These are phyloP conservation scores for Phallusia fumigata DNA, from an alignment of 23 tunicate genomes.

Conservation along the genomic window DNA sequence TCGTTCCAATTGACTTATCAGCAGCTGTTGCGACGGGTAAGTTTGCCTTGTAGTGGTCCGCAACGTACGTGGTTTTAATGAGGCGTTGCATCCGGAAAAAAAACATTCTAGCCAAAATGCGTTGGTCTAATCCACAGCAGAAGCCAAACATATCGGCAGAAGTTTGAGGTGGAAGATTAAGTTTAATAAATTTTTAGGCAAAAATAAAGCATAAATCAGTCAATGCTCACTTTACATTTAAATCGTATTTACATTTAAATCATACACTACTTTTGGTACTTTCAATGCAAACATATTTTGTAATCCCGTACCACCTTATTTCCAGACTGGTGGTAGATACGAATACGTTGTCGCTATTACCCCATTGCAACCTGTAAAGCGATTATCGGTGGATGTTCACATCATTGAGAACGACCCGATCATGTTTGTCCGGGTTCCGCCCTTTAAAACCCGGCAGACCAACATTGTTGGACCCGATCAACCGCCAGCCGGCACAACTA, in stretches of 20 bases:
- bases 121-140: too few species aligned
- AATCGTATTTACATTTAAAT: too few species aligned
- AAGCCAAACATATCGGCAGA: too few species aligned
- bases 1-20: slow-evolving; percentile 71
- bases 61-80: too few species aligned
- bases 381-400: slow-evolving; percentile 55
- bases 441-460: slow-evolving; percentile 69
- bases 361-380: slow-evolving; percentile 76
- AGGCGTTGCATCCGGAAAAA: too few species aligned
- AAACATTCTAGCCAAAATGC: too few species aligned
- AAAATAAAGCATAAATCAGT: too few species aligned
- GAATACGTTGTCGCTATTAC: slow-evolving; percentile 53
- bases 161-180: too few species aligned
- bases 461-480: slow-evolving; percentile 18
- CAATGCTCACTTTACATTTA: too few species aligned
- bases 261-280: too few species aligned
- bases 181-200: too few species aligned
- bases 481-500: slow-evolving; percentile 53
- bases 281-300: too few species aligned
- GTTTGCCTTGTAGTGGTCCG: not conserved
- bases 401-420: slow-evolving; percentile 54
- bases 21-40: slow-evolving; percentile 69
- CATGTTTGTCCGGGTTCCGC: slow-evolving; percentile 62
- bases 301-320: not conserved
- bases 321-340: slow-evolving; percentile 66